These are phyloP conservation scores for Palythoa grandis DNA, from an alignment of 92 coral and sea anemone genomes.

Conservation along the genomic window DNA sequence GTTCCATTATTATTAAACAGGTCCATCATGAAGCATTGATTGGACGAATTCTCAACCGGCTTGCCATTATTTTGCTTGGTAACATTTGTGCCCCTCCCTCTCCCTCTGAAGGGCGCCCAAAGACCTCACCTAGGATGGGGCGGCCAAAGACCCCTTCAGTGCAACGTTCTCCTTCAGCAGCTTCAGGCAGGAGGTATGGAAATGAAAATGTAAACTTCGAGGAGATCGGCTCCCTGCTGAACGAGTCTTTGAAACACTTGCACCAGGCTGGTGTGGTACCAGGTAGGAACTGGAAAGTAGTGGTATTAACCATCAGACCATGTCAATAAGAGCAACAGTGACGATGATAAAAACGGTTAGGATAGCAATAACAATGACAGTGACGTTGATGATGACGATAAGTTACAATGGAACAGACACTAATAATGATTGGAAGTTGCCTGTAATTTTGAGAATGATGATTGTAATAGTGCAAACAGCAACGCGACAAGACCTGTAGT, in stretches of 20 bases:
- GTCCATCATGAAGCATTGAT: slow-evolving; percentile 66
- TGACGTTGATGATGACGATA: too few relatives aligned
- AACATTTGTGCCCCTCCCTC: slow-evolving; percentile 57
- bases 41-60: slow-evolving; percentile 68
- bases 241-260: slow-evolving; percentile 79
- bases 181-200: slow-evolving; percentile 57
- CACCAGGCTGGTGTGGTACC: slow-evolving; percentile 70
- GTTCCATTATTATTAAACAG: slow-evolving; percentile 15
- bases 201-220: slow-evolving; percentile 45
- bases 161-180: slow-evolving; percentile 21
- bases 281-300: slow-evolving; percentile 52
- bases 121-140: slow-evolving; percentile 61
- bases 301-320: background rate
- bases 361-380: background rate
- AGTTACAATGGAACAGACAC: too few relatives aligned
- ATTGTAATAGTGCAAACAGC: too few relatives aligned
- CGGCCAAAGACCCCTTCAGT: slow-evolving; percentile 60
- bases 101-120: slow-evolving; percentile 64
- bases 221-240: slow-evolving; percentile 64
- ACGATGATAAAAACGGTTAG: background rate
- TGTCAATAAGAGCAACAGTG: background rate
- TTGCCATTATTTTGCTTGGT: slow-evolving; percentile 72
- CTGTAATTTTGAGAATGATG: too few relatives aligned
- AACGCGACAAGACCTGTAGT: too few relatives aligned
- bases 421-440: too few relatives aligned